Evolutionary conservation across 2,113 vertebrate species (phyloP), one percentile per base, ranked within the genome.

Genomic region (Periophthalmodon schlosseri): DNA sequence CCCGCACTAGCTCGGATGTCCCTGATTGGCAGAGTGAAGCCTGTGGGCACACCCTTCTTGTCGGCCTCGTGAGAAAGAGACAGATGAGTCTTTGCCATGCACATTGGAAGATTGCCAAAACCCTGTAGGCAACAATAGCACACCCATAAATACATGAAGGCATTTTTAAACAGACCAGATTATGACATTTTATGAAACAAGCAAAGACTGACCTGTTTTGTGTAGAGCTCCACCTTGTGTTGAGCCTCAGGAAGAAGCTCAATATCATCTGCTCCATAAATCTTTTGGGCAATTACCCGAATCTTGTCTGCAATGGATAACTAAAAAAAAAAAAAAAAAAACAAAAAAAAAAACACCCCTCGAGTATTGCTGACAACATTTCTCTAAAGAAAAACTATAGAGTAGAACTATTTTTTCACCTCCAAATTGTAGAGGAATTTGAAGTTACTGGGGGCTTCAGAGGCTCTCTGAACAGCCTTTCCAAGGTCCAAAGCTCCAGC

Each of bases 11-110:
- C 97, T 3, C 96, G 93, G 88, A 99, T 91, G 80, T 99, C 97
- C 6, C 97, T 92, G 85, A 99, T 95, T n/a, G 97, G 98, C 88
- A 99, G 83, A 64, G 96, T 7, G 67, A 97, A 99, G 5, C 96
- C 97, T 0, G 92, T 94, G 2, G 98, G 98, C 1, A 95, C 97
- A 1, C 98, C 98, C 89, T 99, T 99, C 80, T 88, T 94, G 74
- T 99, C 97, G 12, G 98, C 96, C 83, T 99, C 95, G 10, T 99
- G 98, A 81, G 97, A 99, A 57, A 99, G 91, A 0, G 98, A 99
- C 75, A 99, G 84, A 79, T 99, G 98, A 57, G 97, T 99, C 90
- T 99, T 99, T 13, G 98, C 98, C 98, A 99, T 99, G 91, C 98
- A 99, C 86, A 99, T 94, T 16, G 98, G 98, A 71, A 99, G 93